Conservation (phyloP, 2,888 invertebrate genomes). For the Brenthis ino region DNA sequence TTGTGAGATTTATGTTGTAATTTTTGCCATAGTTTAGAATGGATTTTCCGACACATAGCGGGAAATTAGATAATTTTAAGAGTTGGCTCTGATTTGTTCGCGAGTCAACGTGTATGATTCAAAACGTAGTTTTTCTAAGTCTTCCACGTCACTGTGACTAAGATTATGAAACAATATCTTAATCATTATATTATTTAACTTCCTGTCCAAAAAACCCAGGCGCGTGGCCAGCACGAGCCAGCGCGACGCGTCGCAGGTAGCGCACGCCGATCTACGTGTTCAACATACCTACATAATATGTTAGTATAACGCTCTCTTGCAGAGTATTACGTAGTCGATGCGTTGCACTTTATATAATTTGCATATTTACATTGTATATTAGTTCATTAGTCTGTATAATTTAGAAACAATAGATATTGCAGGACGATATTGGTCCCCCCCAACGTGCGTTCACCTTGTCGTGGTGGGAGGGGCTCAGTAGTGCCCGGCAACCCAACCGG, state of each 20-base stretch:
- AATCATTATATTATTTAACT: conserved; percentile 13
- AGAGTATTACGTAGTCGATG: too few relatives aligned
- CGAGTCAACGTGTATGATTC: conserved; percentile 25
- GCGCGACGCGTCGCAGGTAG: conserved; percentile 2
- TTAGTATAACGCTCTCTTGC: too few relatives aligned
- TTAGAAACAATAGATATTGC: too few relatives aligned
- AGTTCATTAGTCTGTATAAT: too few relatives aligned
- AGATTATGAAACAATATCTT: conserved; percentile 33
- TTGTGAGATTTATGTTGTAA: not conserved
- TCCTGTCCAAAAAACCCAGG: conserved; percentile 32
- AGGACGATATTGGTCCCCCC: too few relatives aligned
- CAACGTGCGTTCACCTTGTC: too few relatives aligned
- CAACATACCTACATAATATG: too few relatives aligned
- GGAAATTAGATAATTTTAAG: conserved; percentile 22
- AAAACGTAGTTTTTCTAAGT: conserved; percentile 29
- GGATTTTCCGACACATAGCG: conserved; percentile 18
- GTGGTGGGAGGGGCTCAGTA: too few relatives aligned
- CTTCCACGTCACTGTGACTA: conserved; percentile 24
- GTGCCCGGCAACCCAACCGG: too few relatives aligned
- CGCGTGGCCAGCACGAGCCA: conserved; percentile 21
- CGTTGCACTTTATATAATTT: too few relatives aligned
- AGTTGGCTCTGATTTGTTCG: conserved; percentile 4
- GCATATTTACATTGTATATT: too few relatives aligned
- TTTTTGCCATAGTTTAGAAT: not conserved
- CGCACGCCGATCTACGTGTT: too few relatives aligned